Evolutionary conservation across 2,113 vertebrate species (phyloP), one percentile per base, ranked within the genome.

Genomic region (Hymenochirus boettgeri): DNA sequence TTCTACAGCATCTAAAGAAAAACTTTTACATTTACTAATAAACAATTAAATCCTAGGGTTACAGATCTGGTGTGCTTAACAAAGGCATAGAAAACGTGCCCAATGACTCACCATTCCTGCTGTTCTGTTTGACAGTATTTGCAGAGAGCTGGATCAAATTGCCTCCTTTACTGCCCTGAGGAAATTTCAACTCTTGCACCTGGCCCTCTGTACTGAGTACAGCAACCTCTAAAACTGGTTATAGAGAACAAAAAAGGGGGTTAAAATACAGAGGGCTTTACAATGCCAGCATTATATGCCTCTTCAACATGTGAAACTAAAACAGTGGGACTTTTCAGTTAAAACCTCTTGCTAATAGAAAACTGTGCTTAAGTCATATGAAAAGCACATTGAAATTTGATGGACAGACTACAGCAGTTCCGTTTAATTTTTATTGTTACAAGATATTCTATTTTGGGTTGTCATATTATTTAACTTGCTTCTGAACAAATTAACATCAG

Each of bases 61-160:
- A 51, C 67, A 74, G 74, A 71, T 3, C 52, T 2, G 63, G 29
- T 15, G n/a, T 48, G 55, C 60, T 54, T 54, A 61, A 62, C 51
- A 70, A 65, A 39, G 46, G 59, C 61, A 22, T 72, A 53, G 47
- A 33, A 42, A 46, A 27, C 62, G 3, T 52, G 69, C 11, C 71
- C 61, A n/a, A 45, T 31, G 51, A 73, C 90, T 88, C 83, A 99
- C 96, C 96, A 0, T 97, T 99, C 57, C 94, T 90, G 82, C 95
- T 99, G 89, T 98, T 96, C 76, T 98, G 93, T 70, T 99, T 99
- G 76, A 99, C 92, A 0, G 96, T 99, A 75, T 94, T 95, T 69
- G 95, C 91, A 2, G 96, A 97, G 42, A 99, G 92, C 72, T 99
- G 96, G 75, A 99, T 95, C 1, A 94, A 97, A 78, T 96, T 86